Evolutionary conservation across 2,888 invertebrate species (phyloP), one percentile per base, ranked within the genome.

Genomic region (Caenorhabditis auriculariae): DNA sequence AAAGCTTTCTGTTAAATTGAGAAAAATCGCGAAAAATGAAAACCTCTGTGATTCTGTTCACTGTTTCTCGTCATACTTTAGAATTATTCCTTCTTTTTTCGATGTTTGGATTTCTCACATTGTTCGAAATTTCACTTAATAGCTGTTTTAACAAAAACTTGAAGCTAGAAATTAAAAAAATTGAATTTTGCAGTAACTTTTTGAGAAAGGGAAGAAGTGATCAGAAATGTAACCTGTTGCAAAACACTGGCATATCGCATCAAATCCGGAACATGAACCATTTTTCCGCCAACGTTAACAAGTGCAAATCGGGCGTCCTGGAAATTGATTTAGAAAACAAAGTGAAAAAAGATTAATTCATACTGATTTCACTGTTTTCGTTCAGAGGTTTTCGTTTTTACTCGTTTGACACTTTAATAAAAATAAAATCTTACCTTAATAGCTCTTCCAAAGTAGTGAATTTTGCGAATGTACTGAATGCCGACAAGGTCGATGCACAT

Each of bases 401-500:
- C n/a, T n/a, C n/a, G 41, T 35, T 37, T 15, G 12, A 47, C 6
- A 44, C 27, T 24, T 26, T 21, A 24, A 12, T 6, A 21, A n/a
- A n/a, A n/a, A n/a, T 19, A 5, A 26, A 17, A 29, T 38, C 27
- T 5, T 17, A 69, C 71, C 55, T 74, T 70, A 35, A 76, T 76
- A n/a, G 77, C 80, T 35, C 81, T 69, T 17, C 81, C 81, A 54
- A 81, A 81, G 59, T 81, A 81, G 56, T 81, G 81, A 54, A 81
- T 81, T 60, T 81, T 81, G 7, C 76, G 70, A 46, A 81, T 81
- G 66, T 81, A 81, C 55, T 81, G 81, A 44, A 81, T 76, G 26
- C 81, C 81, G 27, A 81, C 81, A 45, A 81, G 55, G 54, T 79
- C 79, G 65, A 81, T 81, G 60, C 81, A 81, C 81, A 80, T 81